phyloP scores from a whole-genome alignment of 1,140 invertebrate species.

The Musca domestica region DNA sequence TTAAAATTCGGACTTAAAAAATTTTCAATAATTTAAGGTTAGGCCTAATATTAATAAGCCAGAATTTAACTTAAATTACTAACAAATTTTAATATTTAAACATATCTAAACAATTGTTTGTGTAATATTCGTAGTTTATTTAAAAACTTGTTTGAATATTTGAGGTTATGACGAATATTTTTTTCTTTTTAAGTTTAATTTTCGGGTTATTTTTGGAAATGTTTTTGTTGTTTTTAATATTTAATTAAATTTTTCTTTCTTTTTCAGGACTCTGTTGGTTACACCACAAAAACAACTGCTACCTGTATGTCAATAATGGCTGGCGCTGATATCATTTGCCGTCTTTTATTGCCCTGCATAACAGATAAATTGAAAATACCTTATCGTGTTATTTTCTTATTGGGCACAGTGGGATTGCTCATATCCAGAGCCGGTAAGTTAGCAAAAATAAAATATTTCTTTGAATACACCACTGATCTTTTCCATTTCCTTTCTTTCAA shows the following conservation, averaged over 20 bases:
- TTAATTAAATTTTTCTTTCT: background rate
- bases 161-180: background rate
- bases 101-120: constrained; percentile 2
- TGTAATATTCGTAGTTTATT: background rate
- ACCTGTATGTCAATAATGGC: constrained; percentile 67
- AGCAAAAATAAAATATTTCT: background rate
- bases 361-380: constrained; percentile 63
- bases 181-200: too few species aligned
- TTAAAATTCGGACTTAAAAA: too few species aligned
- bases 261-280: constrained; percentile 56
- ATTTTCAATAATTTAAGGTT: too few species aligned
- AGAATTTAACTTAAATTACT: too few species aligned
- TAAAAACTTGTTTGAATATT: background rate
- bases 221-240: too few species aligned
- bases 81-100: background rate
- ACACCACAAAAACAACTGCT: constrained; percentile 61
- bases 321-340: constrained; percentile 64
- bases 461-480: background rate
- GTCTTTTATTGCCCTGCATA: constrained; percentile 63
- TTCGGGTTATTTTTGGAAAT: too few species aligned
- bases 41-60: too few species aligned
- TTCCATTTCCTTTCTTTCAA: background rate
- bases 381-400: constrained; percentile 58
- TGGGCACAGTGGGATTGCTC: constrained; percentile 53
- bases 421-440: constrained; percentile 33